Base-by-base conservation (phyloP, 1,140 invertebrate genomes). In the Lepidurus couesii region DNA sequence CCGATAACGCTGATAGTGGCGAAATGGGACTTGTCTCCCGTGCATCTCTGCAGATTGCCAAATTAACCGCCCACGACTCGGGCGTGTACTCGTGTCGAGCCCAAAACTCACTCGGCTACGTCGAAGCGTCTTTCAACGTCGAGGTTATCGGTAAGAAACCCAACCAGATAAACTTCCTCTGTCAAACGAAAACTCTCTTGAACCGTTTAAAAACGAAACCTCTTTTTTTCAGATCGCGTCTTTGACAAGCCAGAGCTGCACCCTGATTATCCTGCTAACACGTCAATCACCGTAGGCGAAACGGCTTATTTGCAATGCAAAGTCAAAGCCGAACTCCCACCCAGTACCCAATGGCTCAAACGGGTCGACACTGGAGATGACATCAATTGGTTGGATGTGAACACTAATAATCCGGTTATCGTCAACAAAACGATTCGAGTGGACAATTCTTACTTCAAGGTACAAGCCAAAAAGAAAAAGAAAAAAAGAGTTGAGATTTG, bases 81-180 rank as follows among this genome's bases (percentile, higher is more conserved):
- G 53, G 53, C 13, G 53, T 65, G 53, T 65, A 65, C 53, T 13
- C 53, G 10, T 65, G 53, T 65, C 53, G 53, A 21, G 53, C 53
- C 53, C 53, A 65, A 65, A 65, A 65, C 53, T 65, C 53, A 13
- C 53, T 65, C 13, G 53, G 53, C 16, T 65, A 13, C 6, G 53
- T 65, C 16, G 53, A 65, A 65, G 53, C 53, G 53, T 16, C 53
- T 65, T 65, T 65, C 53, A 65, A 65, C 53, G 53, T 65, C 0
- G 53, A 65, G 53, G 53, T 65, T 65, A 65, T 65, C n/a, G 53
- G 53, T 65, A 65, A 65, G 53, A 65, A 65, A 65, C 7, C 53
- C 53, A 65, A n/a, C 53, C 21, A 7, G 16, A 16, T 21, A 65
- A 65, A 65, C 53, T 65, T 21, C 53, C 53, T 65, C 34, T 34